These are phyloP conservation scores for Enteromius paludinosus DNA, from an alignment of 2,797 vertebrate species.

Conservation along the genomic window DNA sequence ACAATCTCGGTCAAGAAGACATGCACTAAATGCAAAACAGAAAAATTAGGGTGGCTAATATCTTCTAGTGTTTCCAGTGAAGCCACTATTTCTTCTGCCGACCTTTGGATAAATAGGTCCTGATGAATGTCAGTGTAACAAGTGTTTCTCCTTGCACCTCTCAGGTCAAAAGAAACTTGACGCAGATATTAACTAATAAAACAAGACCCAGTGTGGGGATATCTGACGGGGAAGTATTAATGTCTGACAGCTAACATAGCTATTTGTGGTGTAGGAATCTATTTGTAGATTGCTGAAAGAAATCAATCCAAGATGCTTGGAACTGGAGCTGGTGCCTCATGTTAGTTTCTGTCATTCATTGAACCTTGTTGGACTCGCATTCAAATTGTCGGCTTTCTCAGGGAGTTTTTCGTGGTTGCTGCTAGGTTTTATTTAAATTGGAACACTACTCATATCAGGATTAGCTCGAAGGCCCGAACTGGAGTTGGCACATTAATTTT, in stretches of 20 bases:
- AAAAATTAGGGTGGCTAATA: constrained; percentile 72
- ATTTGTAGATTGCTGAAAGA: constrained; percentile 32
- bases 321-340: background rate
- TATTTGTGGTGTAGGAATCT: constrained; percentile 3
- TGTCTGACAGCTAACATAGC: constrained; percentile 43
- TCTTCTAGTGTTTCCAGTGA: constrained; percentile 68
- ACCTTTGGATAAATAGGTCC: constrained; percentile 69
- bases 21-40: constrained; percentile 69
- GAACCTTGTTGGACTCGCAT: background rate
- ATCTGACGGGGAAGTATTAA: constrained; percentile 50
- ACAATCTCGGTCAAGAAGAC: constrained; percentile 74
- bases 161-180: constrained; percentile 61
- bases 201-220: constrained; percentile 55
- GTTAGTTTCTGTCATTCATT: background rate
- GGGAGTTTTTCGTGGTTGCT: constrained; percentile 34
- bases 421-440: background rate
- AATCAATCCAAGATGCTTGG: background rate
- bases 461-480: background rate
- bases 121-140: constrained; percentile 70
- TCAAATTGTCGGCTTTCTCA: background rate
- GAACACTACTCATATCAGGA: background rate
- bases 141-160: constrained; percentile 61
- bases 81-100: constrained; percentile 64
- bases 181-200: constrained; percentile 69
- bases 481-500: background rate